Base-by-base conservation (phyloP, 2,888 invertebrate species). In the Steinernema hermaphroditum region DNA sequence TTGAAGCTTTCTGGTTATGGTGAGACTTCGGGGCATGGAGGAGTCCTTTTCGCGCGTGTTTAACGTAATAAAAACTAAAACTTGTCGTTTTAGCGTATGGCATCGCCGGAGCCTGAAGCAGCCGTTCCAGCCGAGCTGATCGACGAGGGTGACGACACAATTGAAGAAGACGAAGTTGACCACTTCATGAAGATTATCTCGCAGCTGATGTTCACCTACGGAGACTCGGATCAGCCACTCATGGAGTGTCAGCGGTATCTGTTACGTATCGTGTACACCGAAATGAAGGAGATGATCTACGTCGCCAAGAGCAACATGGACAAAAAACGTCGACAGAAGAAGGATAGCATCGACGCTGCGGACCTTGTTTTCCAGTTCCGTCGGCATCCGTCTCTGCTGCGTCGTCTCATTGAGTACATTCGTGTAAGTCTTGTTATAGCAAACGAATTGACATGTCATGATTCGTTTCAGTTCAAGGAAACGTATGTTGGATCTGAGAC, bases 351-450 rank as follows among this genome's bases (percentile, higher is more conserved):
- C 54, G 54, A 54, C 6, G 54, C 27, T 8, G 27, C 27, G 24
- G 54, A 22, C 27, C 19, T 54, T 22, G 54, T 54, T 24, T 54
- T 27, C 54, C 54, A 54, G 16, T 54, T 54, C 54, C 22, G 54
- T 2, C 2, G 54, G 27, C 54, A 54, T 12, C 54, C 54, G 24
- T 2, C 27, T 4, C 54, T 54, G 22, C 54, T 54, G 24, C 27
- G 22, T 27, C 14, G 54, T 19, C 54, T 54, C n/a, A 54, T 54
- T 6, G 19, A 22, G 6, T 54, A 54, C 54, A 27, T 54, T 16
- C 46, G 46, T 4, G 46, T 46, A 16, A 46, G 46, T 37, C 12
- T 12, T 37, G 6, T 37, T 12, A 41, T 14, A 41, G 14, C 14
- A 14, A 14, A 41, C 41, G 41, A 41, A 9, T 41, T 41, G 41